Base-by-base conservation (phyloP, 2,113 vertebrate species). In the Paralichthys olivaceus region DNA sequence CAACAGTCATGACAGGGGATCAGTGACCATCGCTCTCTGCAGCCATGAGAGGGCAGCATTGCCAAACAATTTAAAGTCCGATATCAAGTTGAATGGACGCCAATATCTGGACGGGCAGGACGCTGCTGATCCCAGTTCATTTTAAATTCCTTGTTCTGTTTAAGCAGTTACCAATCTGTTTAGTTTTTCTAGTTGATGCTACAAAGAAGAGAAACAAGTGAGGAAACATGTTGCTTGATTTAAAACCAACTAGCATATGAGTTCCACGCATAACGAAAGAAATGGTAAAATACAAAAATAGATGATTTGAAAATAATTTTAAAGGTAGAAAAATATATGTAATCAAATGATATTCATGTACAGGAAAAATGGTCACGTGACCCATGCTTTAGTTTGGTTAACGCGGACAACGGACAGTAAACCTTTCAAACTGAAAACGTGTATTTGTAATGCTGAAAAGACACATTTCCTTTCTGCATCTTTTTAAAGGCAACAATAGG, bases 221-320 rank as follows among this genome's bases (percentile, higher is more conserved):
- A 73, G 19, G 15, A 66, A 86, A 82, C 20, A 28, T 53, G 60
- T 47, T 17, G 37, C n/a, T 53, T 12, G 43, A 75, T 47, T 47
- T 4, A 45, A 45, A 79, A 65, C 2, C 6, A 60, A 77, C 65
- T 11, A 54, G 29, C 40, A 49, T 9, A 62, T 81, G 61, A 72
- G 34, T 68, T 7, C 29, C 55, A 75, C 5, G 20, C 49, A 59
- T 69, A 15, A 69, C 81, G 60, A 60, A 49, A 80, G 29, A 83
- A 83, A 58, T 83, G 66, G 62, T 84, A 69, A 79, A 84, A 88
- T 93, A 92, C 66, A 92, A 92, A 91, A 92, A 92, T 91, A 91
- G 66, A 88, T 91, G 88, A 88, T 93, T 84, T 86, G 5, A 83
- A 83, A 84, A 83, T 49, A 87, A 90, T 84, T 77, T 25, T 53